Conservation (phyloP, 2,888 invertebrate genomes). For the Lepidochrysops patricia region DNA sequence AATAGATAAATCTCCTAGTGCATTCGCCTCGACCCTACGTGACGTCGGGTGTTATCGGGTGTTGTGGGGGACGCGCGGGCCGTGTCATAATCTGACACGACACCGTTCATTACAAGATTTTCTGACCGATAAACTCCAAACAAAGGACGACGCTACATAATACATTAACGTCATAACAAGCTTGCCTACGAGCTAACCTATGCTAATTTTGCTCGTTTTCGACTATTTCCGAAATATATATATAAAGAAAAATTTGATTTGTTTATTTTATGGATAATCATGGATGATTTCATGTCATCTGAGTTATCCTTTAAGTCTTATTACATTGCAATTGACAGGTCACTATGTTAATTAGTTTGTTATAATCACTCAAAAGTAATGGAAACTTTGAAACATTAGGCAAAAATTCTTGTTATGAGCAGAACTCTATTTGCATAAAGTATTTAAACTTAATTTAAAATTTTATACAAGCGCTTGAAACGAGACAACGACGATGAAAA, state of each 20-base stretch:
- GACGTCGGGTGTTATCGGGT: background rate
- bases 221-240: background rate
- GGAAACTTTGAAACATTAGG: too few relatives aligned
- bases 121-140: background rate
- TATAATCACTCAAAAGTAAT: background rate
- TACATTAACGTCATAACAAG: background rate
- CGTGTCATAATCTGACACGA: constrained; percentile 1
- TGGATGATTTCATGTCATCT: too few relatives aligned
- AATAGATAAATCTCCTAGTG: constrained; percentile 43
- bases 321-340: too few relatives aligned
- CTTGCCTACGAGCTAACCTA: background rate
- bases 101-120: constrained; percentile 1
- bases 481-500: background rate
- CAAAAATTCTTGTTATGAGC: background rate
- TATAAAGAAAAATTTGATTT: too few relatives aligned
- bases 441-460: background rate
- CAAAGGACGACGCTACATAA: background rate
- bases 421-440: background rate
- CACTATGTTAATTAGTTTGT: too few relatives aligned
- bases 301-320: too few relatives aligned
- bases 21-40: constrained; percentile 21
- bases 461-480: background rate
- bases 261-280: background rate
- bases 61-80: background rate
- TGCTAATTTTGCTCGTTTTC: background rate